Conservation (phyloP, 1,140 invertebrate species). For the Drosophila littoralis region DNA sequence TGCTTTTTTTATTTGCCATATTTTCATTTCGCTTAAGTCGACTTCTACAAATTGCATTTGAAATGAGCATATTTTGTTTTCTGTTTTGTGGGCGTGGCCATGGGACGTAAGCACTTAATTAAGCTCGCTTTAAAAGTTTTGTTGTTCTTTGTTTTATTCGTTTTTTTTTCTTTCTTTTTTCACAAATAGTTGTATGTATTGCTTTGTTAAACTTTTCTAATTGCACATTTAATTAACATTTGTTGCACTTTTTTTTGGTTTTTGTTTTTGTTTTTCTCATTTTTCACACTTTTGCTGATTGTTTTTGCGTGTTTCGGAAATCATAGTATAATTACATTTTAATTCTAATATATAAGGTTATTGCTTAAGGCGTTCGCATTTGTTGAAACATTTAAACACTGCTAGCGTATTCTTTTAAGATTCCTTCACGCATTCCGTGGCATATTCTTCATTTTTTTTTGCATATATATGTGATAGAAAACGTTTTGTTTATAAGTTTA, state of each 20-base stretch:
- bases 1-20: constrained; percentile 30
- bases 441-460: constrained; percentile 2
- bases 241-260: constrained; percentile 45
- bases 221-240: constrained; percentile 78
- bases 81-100: constrained; percentile 36
- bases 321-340: constrained; percentile 12
- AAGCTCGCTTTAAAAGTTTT: constrained; percentile 32
- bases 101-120: constrained; percentile 41
- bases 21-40: constrained; percentile 55
- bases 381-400: constrained; percentile 38
- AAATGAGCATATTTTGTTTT: not conserved
- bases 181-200: constrained; percentile 31
- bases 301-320: constrained; percentile 35
- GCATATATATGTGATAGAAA: constrained; percentile 4
- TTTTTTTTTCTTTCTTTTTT: constrained; percentile 7
- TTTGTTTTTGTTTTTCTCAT: constrained; percentile 34
- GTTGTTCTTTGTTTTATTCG: constrained; percentile 8
- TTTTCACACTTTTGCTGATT: constrained; percentile 27
- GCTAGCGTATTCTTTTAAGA: not conserved
- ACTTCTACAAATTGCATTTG: constrained; percentile 22
- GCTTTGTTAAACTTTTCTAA: constrained; percentile 58
- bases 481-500: not conserved
- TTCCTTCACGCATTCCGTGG: not conserved
- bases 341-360: constrained; percentile 13
- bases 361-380: constrained; percentile 39